These are phyloP conservation scores for Xiphophorus couchianus DNA, from an alignment of 2,113 vertebrate genomes.

Conservation along the genomic window DNA sequence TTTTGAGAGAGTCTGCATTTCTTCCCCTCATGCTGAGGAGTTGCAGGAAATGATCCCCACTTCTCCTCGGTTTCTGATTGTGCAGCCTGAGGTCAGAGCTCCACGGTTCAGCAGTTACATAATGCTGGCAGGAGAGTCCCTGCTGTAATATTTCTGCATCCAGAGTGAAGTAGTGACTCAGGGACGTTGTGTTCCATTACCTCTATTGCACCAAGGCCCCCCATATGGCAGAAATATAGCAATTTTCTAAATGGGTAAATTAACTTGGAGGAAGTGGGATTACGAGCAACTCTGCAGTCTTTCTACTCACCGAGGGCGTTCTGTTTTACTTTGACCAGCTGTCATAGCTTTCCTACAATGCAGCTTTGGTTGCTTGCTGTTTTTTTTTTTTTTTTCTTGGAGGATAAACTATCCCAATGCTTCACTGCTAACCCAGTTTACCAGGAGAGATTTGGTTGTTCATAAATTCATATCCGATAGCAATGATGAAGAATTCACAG, in stretches of 20 bases:
- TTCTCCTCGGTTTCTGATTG: not conserved
- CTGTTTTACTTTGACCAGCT: slow-evolving; percentile 16
- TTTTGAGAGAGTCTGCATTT: not conserved
- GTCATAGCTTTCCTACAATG: not conserved
- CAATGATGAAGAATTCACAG: not conserved
- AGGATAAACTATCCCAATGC: not conserved
- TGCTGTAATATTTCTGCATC: slow-evolving; percentile 40
- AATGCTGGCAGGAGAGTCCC: slow-evolving; percentile 22
- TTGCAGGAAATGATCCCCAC: slow-evolving; percentile 7
- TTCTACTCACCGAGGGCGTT: slow-evolving; percentile 19
- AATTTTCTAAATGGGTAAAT: slow-evolving; percentile 23
- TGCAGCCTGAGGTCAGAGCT: slow-evolving; percentile 21
- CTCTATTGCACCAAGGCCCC: slow-evolving; percentile 26
- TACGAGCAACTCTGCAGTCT: slow-evolving; percentile 2
- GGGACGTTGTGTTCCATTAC: slow-evolving; percentile 50
- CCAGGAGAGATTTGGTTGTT: not conserved
- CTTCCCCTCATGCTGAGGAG: not conserved
- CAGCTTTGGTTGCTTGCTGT: not conserved
- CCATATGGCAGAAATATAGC: slow-evolving; percentile 40
- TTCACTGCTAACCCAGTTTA: not conserved
- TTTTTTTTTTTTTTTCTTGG: not conserved
- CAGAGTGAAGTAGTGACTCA: slow-evolving; percentile 35
- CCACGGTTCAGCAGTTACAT: slow-evolving; percentile 25
- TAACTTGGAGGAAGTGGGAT: slow-evolving; percentile 17
- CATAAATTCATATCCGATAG: not conserved